Evolutionary conservation across 2,888 invertebrate genomes (phyloP).

Genomic region (Oeneis ivallda): DNA sequence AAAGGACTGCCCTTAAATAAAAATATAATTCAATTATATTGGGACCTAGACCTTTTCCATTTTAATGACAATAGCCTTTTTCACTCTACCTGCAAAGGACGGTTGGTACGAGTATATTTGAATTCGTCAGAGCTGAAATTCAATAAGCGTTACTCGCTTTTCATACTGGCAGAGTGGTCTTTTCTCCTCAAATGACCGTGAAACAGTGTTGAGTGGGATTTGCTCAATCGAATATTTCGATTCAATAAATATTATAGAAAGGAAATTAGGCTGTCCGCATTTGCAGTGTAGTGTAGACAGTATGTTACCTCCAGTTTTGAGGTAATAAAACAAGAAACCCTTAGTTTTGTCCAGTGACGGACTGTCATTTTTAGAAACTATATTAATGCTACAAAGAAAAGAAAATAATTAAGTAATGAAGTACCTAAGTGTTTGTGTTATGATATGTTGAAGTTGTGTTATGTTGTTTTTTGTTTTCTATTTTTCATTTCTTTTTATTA

Average conservation of each 20-base stretch:
- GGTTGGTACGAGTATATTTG: conserved; percentile 6
- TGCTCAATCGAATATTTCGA: conserved; percentile 40
- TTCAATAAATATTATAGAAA: conserved; percentile 37
- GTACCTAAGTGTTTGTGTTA: too few species aligned
- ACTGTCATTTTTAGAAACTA: too few species aligned
- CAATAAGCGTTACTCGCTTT: conserved; percentile 34
- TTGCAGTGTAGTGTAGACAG: neutral
- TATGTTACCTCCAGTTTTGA: neutral
- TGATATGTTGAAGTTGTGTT: too few species aligned
- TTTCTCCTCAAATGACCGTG: conserved; percentile 38
- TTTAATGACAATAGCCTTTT: neutral
- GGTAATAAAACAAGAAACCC: neutral
- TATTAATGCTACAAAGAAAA: too few species aligned
- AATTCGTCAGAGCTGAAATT: conserved; percentile 29
- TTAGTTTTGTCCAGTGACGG: neutral
- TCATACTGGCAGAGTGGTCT: conserved; percentile 27
- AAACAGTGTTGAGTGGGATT: conserved; percentile 38
- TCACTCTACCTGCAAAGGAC: conserved; percentile 13
- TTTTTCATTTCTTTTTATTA: too few species aligned
- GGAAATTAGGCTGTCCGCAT: conserved; percentile 15
- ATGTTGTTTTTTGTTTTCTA: too few species aligned
- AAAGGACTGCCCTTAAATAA: too few species aligned
- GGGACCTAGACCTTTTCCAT: neutral
- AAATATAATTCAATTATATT: too few species aligned
- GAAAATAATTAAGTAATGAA: too few species aligned